These are phyloP conservation scores for Coremacera marginata DNA, from an alignment of 2,888 invertebrate genomes.

Conservation along the genomic window DNA sequence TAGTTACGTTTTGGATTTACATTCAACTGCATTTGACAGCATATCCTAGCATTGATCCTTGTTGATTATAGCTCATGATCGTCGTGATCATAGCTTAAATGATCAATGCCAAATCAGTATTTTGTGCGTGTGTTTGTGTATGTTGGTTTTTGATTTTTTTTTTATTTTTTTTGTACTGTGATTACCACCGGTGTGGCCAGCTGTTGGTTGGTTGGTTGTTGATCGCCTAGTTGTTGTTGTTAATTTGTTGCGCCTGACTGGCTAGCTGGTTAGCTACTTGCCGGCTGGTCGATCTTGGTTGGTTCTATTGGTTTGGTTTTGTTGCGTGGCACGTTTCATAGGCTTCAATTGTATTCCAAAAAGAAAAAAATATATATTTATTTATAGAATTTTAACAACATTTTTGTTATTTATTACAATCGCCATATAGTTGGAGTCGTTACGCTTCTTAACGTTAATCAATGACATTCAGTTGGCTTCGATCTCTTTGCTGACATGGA, in stretches of 20 bases:
- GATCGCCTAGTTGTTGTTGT: conserved; percentile 32
- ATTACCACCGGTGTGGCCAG: conserved; percentile 52
- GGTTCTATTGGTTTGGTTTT: background rate
- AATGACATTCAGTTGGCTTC: conserved; percentile 46
- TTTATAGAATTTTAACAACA: background rate
- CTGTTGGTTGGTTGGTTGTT: conserved; percentile 45
- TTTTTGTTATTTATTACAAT: conserved; percentile 12
- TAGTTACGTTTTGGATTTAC: conserved; percentile 49
- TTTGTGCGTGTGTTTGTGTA: background rate
- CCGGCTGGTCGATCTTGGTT: background rate
- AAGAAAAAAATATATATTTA: background rate
- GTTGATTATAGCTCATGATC: conserved; percentile 12
- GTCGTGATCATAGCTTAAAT: background rate
- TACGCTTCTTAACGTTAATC: conserved; percentile 51
- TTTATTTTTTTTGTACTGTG: conserved; percentile 43
- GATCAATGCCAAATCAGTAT: background rate
- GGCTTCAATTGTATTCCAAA: background rate
- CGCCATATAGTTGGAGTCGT: conserved; percentile 38
- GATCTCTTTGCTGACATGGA: background rate
- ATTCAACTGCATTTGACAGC: conserved; percentile 1
- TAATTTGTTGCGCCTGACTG: conserved; percentile 41
- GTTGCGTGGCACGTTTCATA: conserved; percentile 14
- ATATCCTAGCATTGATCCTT: conserved; percentile 26
- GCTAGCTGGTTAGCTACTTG: background rate
- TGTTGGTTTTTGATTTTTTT: background rate